A percentile compares a stretch with the other conserved stretches of the same genome.
Conservation (phyloP, 2,797 vertebrate species). For the Leptatherina wallacei region DNA sequence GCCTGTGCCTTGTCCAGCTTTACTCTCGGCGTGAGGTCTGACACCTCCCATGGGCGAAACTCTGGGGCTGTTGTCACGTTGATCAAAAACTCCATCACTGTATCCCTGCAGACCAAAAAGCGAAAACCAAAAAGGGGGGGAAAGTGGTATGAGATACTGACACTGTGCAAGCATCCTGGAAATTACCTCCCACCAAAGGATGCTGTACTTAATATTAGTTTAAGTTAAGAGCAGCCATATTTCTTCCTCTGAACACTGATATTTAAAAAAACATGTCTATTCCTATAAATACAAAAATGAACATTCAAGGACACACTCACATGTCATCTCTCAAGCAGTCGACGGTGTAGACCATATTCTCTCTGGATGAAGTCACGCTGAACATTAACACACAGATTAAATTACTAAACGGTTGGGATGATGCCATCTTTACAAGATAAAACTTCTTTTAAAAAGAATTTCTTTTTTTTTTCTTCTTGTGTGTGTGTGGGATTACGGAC, state of each 20-base stretch:
- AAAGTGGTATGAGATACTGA: background rate
- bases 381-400: slow-evolving; percentile 43
- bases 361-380: slow-evolving; percentile 91
- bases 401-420: background rate
- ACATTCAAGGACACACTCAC: slow-evolving; percentile 81
- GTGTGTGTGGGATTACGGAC: slow-evolving; percentile 76
- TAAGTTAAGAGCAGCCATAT: background rate
- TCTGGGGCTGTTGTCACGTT: slow-evolving; percentile 96
- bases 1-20: slow-evolving; percentile 88
- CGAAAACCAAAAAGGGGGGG: background rate
- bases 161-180: background rate
- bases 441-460: background rate
- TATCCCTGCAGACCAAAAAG: slow-evolving; percentile 84
- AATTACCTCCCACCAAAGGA: background rate
- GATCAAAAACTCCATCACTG: slow-evolving; percentile 97
- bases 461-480: no score
- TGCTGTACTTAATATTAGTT: background rate
- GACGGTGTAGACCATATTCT: slow-evolving; percentile 90
- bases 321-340: slow-evolving; percentile 92
- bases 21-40: slow-evolving; percentile 83
- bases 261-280: background rate
- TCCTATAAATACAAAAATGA: background rate
- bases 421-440: background rate
- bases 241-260: background rate
- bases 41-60: slow-evolving; percentile 94